Evolutionary conservation across 2,797 vertebrate genomes (phyloP), one percentile per base, ranked within the genome.

Genomic region (Aotus griseimembra): DNA sequence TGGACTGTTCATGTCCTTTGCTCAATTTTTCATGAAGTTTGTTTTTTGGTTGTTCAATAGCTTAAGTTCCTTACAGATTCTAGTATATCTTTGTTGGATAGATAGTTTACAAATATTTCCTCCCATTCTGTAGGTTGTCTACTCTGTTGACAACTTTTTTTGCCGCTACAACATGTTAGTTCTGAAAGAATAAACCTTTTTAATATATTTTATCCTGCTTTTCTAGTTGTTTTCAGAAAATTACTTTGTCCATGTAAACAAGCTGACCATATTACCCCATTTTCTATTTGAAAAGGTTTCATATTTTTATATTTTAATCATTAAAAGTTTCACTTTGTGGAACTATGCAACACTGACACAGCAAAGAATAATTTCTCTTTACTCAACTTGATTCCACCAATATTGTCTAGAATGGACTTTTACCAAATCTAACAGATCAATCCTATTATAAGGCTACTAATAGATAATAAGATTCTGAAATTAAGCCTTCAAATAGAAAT

Each of bases 221-320:
- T 96, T 96, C 14, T 90, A 33, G 81, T 81, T 82, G 17, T 88
- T 83, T 73, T 79, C 28, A 75, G 36, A 20, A 57, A 73, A 87
- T n/a, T 73, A 64, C 17, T 93, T 7, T 77, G 8, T 90, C 48
- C 50, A 67, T 75, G 57, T 79, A 90, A 77, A 39, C 20, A 22
- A 57, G 9, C 22, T 95, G 55, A 90, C 26, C 9, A 94, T 67
- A 81, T 52, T 92, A 92, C 11, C 11, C 24, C 41, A 11, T 26
- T 61, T 85, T 55, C 81, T 55, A 76, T 44, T 89, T 90, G 64
- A 76, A 94, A 46, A 55, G 8, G 15, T 55, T 84, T 94, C 44
- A 67, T 61, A 76, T n/a, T 88, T 97, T 92, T 92, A 44, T 73
- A 85, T 70, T 76, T 92, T 64, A 89, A 41, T 85, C 85, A 75